These are phyloP conservation scores for Thymelicus lineola DNA, from an alignment of 2,888 invertebrate species.

Conservation along the genomic window DNA sequence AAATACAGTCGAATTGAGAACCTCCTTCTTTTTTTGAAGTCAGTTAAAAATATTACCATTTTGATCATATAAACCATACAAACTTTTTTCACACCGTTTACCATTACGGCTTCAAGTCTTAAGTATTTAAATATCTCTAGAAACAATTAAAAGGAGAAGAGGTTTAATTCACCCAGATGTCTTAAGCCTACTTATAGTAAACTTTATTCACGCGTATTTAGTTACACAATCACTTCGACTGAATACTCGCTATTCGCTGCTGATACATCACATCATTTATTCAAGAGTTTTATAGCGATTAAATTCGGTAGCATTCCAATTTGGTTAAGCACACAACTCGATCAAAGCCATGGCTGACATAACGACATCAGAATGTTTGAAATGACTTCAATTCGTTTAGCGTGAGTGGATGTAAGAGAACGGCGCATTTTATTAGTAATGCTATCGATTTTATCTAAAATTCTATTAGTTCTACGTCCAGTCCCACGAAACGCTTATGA, in stretches of 20 bases:
- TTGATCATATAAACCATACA: no score
- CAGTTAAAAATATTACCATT: no score
- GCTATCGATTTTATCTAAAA: background rate
- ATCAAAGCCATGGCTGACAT: constrained; percentile 45
- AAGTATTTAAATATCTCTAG: no score
- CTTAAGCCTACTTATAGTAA: no score
- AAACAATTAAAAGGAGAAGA: background rate
- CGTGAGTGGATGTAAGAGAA: constrained; percentile 23
- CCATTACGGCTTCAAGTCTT: no score
- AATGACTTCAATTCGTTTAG: constrained; percentile 22
- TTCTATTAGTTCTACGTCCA: no score
- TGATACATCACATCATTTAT: background rate
- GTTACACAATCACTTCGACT: background rate
- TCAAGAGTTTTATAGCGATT: constrained; percentile 43
- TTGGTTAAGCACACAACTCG: constrained; percentile 46
- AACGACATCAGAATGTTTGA: constrained; percentile 16
- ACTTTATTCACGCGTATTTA: no score
- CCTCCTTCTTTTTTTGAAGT: no score
- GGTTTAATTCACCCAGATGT: no score
- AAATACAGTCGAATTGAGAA: no score
- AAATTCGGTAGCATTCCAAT: constrained; percentile 45
- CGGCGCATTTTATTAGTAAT: background rate
- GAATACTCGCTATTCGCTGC: background rate
- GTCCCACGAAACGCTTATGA: no score
- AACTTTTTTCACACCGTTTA: no score